Conservation (phyloP, 35 echinoderm and acorn worm species). For the Patiria miniata region DNA sequence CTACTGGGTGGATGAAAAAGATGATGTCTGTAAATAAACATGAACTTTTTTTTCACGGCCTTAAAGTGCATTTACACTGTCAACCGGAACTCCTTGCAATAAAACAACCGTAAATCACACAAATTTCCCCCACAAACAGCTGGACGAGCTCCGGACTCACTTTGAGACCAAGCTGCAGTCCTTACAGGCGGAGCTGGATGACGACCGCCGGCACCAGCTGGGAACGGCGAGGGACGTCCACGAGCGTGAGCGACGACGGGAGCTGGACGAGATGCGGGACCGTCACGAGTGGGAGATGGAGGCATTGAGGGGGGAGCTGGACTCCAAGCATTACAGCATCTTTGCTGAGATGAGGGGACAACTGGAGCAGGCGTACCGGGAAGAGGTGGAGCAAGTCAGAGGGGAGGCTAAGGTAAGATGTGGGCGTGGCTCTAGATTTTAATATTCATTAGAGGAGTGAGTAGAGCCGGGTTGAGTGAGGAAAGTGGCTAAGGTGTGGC, state of each 20-base stretch:
- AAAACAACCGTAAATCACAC: background rate
- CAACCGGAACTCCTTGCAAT: too few species aligned
- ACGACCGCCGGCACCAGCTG: slow-evolving; percentile 60
- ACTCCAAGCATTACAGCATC: slow-evolving; percentile 48
- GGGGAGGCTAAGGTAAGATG: slow-evolving; percentile 49
- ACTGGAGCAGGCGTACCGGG: slow-evolving; percentile 53
- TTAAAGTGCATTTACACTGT: background rate
- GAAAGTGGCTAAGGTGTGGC: too few species aligned
- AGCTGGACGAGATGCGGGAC: slow-evolving; percentile 54
- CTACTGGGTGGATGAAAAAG: too few species aligned
- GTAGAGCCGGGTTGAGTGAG: too few species aligned
- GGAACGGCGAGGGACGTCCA: slow-evolving; percentile 43
- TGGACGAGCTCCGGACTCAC: slow-evolving; percentile 56
- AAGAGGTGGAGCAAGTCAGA: slow-evolving; percentile 48
- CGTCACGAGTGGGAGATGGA: slow-evolving; percentile 78
- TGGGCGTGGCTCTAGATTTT: too few species aligned
- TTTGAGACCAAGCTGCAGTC: slow-evolving; percentile 58
- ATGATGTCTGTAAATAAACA: too few species aligned
- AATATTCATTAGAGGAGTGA: too few species aligned
- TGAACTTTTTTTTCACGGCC: background rate
- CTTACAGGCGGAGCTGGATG: slow-evolving; percentile 61
- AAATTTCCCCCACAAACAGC: background rate
- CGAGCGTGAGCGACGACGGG: slow-evolving; percentile 57
- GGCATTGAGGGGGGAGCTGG: slow-evolving; percentile 46
- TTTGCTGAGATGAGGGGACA: slow-evolving; percentile 75